A percentile compares a stretch with the other conserved stretches of the same genome.
Conservation (phyloP, 1,140 invertebrate genomes). For the Lucilia cuprina region DNA sequence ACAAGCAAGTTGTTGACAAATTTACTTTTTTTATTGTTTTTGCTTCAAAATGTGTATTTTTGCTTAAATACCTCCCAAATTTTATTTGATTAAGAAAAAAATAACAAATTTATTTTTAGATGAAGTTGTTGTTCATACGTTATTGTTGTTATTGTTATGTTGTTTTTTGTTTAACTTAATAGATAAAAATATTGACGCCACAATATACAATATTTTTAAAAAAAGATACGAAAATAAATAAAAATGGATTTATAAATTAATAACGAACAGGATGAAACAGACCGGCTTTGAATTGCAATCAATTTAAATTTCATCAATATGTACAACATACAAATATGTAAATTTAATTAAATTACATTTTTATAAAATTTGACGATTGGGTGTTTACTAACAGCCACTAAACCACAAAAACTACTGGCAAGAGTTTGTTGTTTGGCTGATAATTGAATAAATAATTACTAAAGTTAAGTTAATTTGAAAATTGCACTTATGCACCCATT, state of each 20-base stretch:
- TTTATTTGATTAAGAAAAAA: not conserved
- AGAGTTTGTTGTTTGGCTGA: not conserved
- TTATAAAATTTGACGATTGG: not conserved
- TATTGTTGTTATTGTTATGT: not conserved
- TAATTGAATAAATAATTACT: not conserved
- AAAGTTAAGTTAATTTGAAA: not conserved
- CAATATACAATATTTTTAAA: not conserved
- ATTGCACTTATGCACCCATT: not conserved
- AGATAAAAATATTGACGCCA: not conserved
- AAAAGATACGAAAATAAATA: not conserved
- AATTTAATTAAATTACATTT: not conserved
- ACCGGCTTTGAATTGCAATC: not conserved
- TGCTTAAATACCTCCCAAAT: not conserved
- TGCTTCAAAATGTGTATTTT: not conserved
- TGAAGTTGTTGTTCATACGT: not conserved
- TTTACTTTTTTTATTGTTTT: not conserved
- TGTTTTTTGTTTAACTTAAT: not conserved
- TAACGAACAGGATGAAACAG: not conserved
- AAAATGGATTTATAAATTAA: not conserved
- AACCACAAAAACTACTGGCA: not conserved
- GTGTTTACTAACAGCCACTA: not conserved
- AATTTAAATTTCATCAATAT: not conserved
- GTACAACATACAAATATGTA: not conserved
- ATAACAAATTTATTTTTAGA: not conserved
- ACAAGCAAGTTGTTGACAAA: constrained; percentile 9